Percentiles rank a stretch among this genome's conserved stretches.
phyloP scores from a whole-genome alignment of 2,113 vertebrate genomes.

The Emydocephalus ijimae region DNA sequence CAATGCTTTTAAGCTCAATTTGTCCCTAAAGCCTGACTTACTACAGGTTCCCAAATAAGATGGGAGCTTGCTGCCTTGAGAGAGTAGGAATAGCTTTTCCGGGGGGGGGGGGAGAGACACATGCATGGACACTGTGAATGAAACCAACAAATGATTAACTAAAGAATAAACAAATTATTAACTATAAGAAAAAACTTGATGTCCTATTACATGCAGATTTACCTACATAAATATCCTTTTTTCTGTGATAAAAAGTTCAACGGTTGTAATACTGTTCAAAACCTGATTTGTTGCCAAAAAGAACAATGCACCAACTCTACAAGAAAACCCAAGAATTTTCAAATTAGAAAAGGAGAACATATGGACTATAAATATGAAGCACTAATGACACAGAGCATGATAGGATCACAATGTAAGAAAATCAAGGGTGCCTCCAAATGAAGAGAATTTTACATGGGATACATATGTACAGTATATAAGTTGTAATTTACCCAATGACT shows the following conservation, averaged over 20 bases:
- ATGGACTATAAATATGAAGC: not conserved
- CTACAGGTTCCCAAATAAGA: not conserved
- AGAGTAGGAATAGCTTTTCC: not conserved
- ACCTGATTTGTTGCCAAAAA: conserved; percentile 83
- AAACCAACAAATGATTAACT: not conserved
- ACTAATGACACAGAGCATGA: not conserved
- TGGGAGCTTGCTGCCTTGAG: not conserved
- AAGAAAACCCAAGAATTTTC: not conserved
- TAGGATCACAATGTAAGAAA: not conserved
- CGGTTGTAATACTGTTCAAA: conserved; percentile 76
- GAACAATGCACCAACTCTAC: conserved; percentile 81
- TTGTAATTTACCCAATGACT: not conserved
- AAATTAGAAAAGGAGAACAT: not conserved
- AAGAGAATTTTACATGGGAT: not conserved
- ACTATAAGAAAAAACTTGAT: not conserved
- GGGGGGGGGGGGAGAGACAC: rapidly evolving
- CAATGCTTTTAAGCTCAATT: not conserved
- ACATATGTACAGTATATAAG: not conserved
- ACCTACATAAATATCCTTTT: conserved; percentile 87
- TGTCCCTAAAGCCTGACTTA: not conserved
- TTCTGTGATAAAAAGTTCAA: conserved; percentile 84
- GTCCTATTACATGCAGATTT: not conserved
- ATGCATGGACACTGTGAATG: not conserved
- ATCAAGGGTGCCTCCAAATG: not conserved
- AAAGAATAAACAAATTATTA: not conserved